These are phyloP conservation scores for Abramis brama DNA, from an alignment of 2,113 vertebrate species.

Conservation along the genomic window DNA sequence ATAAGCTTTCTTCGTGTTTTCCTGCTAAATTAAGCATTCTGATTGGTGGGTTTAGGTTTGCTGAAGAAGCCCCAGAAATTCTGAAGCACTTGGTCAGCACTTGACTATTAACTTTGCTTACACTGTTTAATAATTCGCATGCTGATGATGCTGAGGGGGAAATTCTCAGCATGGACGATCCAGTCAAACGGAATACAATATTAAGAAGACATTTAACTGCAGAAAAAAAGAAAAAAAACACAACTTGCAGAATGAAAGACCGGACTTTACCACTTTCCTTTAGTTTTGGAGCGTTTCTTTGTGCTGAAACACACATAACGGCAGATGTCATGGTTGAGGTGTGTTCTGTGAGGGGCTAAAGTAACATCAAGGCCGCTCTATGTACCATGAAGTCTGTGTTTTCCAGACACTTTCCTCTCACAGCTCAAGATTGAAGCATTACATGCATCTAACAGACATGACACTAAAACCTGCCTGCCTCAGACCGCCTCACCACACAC, in stretches of 20 bases:
- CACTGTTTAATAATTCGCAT: constrained; percentile 46
- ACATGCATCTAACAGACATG: constrained; percentile 35
- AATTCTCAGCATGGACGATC: constrained; percentile 11
- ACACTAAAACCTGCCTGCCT: background rate
- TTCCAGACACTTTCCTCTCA: constrained; percentile 41
- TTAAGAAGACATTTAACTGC: constrained; percentile 32
- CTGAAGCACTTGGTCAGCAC: constrained; percentile 33
- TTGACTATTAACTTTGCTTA: constrained; percentile 50
- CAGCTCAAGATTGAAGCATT: constrained; percentile 26
- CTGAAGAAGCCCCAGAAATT: constrained; percentile 35
- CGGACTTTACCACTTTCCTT: constrained; percentile 24
- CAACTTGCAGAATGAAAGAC: background rate
- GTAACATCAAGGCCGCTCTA: constrained; percentile 51
- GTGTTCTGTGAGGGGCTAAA: constrained; percentile 48
- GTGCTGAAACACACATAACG: constrained; percentile 51
- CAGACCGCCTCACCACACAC: constrained; percentile 22
- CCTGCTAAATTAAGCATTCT: constrained; percentile 15
- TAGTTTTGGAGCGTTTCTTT: constrained; percentile 27
- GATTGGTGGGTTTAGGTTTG: constrained; percentile 27
- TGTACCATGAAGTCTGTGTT: constrained; percentile 51
- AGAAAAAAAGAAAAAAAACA: background rate
- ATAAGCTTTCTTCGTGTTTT: constrained; percentile 2
- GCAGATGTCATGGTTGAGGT: constrained; percentile 50
- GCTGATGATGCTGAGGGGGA: constrained; percentile 37
- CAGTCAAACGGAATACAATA: constrained; percentile 40